These are phyloP conservation scores for Leuciscus idus DNA, from an alignment of 2,113 vertebrate species.

Conservation along the genomic window DNA sequence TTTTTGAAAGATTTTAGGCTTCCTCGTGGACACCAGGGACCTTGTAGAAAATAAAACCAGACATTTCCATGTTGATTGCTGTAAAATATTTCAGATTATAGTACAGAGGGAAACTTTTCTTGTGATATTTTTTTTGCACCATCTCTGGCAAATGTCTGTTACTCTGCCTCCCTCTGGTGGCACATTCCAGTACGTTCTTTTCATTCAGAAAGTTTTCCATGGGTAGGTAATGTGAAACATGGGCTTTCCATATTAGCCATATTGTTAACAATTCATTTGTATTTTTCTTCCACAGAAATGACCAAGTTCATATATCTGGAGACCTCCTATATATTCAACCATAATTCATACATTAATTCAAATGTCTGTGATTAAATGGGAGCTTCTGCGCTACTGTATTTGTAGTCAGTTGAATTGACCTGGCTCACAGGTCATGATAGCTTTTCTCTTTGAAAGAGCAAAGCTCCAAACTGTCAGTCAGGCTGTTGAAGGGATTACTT, in stretches of 20 bases:
- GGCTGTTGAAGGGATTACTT: constrained; percentile 26
- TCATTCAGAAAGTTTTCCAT: background rate
- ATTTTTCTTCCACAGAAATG: background rate
- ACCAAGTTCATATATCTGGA: background rate
- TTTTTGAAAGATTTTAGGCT: background rate
- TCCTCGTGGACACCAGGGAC: background rate
- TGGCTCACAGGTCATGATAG: constrained; percentile 40
- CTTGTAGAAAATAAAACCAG: background rate
- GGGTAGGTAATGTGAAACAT: background rate
- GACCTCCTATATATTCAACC: background rate
- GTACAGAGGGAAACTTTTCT: background rate
- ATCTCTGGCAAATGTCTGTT: background rate
- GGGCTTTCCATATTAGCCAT: background rate
- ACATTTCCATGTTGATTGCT: background rate
- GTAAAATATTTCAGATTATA: background rate
- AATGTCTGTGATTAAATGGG: background rate
- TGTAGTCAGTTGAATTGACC: constrained; percentile 44
- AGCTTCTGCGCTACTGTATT: constrained; percentile 13
- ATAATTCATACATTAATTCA: background rate
- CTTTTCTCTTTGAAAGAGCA: constrained; percentile 45
- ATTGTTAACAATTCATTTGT: background rate
- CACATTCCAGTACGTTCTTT: background rate
- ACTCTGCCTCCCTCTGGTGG: constrained; percentile 55
- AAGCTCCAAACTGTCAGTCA: constrained; percentile 49
- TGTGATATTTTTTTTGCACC: background rate